phyloP scores from a whole-genome alignment of 2,797 vertebrate species.

The Pseudochirops corinnae region DNA sequence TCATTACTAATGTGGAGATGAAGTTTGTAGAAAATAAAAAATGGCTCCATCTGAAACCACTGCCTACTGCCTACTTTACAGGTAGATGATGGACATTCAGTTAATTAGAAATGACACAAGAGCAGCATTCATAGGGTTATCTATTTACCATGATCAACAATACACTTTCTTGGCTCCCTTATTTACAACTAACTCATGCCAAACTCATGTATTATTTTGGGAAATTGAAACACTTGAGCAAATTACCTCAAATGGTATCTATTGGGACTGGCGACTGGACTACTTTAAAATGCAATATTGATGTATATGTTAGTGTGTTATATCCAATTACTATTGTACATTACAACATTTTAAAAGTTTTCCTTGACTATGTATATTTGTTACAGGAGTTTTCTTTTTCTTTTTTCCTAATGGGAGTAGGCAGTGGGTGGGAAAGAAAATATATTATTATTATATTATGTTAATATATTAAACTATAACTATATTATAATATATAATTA shows the following conservation, averaged over 20 bases:
- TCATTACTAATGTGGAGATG: background rate
- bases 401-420: background rate
- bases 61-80: slow-evolving; percentile 45
- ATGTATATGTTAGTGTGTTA: background rate
- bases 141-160: slow-evolving; percentile 51
- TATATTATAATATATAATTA: no score
- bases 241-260: background rate
- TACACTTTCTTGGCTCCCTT: slow-evolving; percentile 14
- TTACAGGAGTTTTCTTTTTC: background rate
- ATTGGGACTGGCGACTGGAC: background rate
- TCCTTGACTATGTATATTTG: background rate
- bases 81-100: slow-evolving; percentile 60
- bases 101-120: slow-evolving; percentile 76
- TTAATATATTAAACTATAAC: no score
- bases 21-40: slow-evolving; percentile 5
- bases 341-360: background rate
- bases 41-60: slow-evolving; percentile 55
- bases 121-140: slow-evolving; percentile 60
- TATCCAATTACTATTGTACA: background rate
- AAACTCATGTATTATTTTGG: slow-evolving; percentile 34
- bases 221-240: background rate
- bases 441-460: background rate
- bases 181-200: slow-evolving; percentile 63
- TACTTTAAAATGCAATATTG: slow-evolving; percentile 36
- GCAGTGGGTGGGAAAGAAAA: background rate